A percentile compares a stretch with the other conserved stretches of the same genome.
Evolutionary conservation across 1,140 invertebrate species (phyloP).

Genomic region (Centruroides sculpturatus): DNA sequence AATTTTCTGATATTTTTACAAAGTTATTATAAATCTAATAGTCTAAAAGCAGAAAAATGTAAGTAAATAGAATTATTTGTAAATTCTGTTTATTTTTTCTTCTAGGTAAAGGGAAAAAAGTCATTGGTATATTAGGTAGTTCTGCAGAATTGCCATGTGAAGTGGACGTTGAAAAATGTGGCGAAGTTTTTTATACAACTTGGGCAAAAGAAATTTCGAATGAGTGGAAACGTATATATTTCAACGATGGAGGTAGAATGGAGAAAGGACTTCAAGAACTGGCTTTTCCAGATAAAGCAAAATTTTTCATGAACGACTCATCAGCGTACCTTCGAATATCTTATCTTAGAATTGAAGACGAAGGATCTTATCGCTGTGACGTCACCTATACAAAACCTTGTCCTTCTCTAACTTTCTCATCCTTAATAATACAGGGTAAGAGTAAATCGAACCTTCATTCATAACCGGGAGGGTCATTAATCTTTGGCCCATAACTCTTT

Average conservation of each 20-base stretch:
- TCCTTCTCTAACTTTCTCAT: conserved; percentile 19
- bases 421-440: conserved; percentile 20
- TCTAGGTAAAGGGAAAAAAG: conserved; percentile 1
- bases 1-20: too few species aligned
- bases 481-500: too few species aligned
- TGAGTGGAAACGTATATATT: conserved; percentile 21
- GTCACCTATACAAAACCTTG: conserved; percentile 21
- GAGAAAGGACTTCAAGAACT: conserved; percentile 18
- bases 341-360: conserved; percentile 16
- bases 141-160: conserved; percentile 17
- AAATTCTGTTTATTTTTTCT: background rate
- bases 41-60: too few species aligned
- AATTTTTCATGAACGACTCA: conserved; percentile 8
- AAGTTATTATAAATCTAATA: too few species aligned
- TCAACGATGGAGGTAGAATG: conserved; percentile 14
- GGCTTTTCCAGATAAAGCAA: conserved; percentile 13
- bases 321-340: conserved; percentile 12
- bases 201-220: conserved; percentile 19
- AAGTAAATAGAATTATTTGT: too few species aligned
- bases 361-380: conserved; percentile 21
- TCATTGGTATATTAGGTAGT: conserved; percentile 16
- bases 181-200: conserved; percentile 21
- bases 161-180: conserved; percentile 18
- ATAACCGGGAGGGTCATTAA: too few species aligned
- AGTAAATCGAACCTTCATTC: too few species aligned